Percentiles rank a stretch among this genome's conserved stretches.
These are phyloP conservation scores for Cyclargus thomasi DNA, from an alignment of 1,140 invertebrate genomes.

Conservation along the genomic window DNA sequence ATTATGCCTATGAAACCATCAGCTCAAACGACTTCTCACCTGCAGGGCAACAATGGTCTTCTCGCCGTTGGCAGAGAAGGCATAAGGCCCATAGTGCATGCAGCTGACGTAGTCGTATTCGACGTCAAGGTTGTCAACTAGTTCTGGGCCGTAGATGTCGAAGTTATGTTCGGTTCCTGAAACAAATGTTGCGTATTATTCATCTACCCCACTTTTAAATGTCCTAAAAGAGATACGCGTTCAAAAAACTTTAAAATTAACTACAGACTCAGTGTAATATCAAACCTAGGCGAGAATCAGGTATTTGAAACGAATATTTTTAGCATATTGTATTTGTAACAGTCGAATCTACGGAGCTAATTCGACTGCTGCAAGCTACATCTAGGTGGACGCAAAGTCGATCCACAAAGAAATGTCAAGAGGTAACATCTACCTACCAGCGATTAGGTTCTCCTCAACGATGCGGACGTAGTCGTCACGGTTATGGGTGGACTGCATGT, in stretches of 20 bases:
- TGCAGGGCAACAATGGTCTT: slow-evolving; percentile 77
- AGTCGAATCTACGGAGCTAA: too few species aligned
- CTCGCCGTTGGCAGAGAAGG: slow-evolving; percentile 83
- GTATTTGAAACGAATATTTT: too few species aligned
- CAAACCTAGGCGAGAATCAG: too few species aligned
- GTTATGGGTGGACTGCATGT: slow-evolving; percentile 84
- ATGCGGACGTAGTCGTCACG: slow-evolving; percentile 82
- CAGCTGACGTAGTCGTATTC: slow-evolving; percentile 87
- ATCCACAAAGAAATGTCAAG: neutral
- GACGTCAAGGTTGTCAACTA: slow-evolving; percentile 78
- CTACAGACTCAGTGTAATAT: too few species aligned
- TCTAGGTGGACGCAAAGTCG: too few species aligned
- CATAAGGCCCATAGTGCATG: slow-evolving; percentile 85
- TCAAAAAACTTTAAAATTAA: too few species aligned
- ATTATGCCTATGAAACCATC: too few species aligned
- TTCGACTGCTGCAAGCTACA: too few species aligned
- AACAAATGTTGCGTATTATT: neutral
- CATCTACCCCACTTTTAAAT: too few species aligned
- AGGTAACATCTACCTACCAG: slow-evolving; percentile 36
- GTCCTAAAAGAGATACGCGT: too few species aligned
- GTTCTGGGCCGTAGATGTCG: slow-evolving; percentile 77
- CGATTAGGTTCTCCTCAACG: slow-evolving; percentile 79
- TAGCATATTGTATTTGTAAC: too few species aligned
- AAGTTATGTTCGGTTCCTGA: slow-evolving; percentile 81
- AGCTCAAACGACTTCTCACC: slow-evolving; percentile 28